Evolutionary conservation across 2,113 vertebrate genomes (phyloP).

Genomic region (Apistogramma diplotaenia): DNA sequence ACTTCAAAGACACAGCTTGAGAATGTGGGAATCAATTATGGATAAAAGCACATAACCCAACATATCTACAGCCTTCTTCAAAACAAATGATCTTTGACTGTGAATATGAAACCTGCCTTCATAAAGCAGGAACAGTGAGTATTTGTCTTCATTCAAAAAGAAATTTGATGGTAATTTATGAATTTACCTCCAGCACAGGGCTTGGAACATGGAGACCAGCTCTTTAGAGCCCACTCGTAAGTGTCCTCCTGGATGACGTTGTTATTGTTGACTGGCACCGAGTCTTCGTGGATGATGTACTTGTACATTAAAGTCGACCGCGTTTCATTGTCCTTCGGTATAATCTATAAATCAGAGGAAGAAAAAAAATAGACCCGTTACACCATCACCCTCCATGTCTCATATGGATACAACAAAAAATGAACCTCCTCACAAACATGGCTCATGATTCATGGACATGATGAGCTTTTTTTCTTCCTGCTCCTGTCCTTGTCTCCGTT

Average conservation of each 20-base stretch:
- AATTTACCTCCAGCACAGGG: constrained; percentile 90
- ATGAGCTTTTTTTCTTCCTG: background rate
- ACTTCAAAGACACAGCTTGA: background rate
- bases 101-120: background rate
- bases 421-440: background rate
- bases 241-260: constrained; percentile 93
- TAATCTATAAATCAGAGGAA: constrained; percentile 78
- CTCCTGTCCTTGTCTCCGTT: background rate
- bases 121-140: too few species aligned
- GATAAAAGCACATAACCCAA: background rate
- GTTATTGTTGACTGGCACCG: constrained; percentile 91
- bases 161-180: background rate
- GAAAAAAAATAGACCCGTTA: background rate
- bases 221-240: constrained; percentile 97
- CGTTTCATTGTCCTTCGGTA: constrained; percentile 92
- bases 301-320: constrained; percentile 91
- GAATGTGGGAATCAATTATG: background rate
- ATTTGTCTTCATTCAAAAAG: accelerated
- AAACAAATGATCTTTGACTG: background rate
- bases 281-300: constrained; percentile 97
- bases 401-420: background rate
- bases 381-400: accelerated
- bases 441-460: background rate
- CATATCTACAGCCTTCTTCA: background rate
- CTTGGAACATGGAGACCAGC: constrained; percentile 93